Conservation (phyloP, 2,888 invertebrate genomes). For the Ennomos fuscantarius region DNA sequence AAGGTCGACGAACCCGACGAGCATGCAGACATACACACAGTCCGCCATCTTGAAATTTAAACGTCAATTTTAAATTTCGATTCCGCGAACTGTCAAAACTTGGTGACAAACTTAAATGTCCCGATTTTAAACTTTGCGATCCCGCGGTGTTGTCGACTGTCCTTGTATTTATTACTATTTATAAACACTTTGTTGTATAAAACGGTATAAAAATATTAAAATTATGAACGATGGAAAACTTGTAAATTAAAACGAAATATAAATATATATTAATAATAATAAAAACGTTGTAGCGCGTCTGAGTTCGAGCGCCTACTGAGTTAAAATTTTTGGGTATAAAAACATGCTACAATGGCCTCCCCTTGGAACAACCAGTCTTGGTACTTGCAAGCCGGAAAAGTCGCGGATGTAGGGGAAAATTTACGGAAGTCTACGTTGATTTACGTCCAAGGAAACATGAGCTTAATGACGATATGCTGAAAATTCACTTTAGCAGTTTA, state of each 20-base stretch:
- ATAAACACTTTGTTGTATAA: conserved; percentile 84
- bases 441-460: conserved; percentile 43
- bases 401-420: conserved; percentile 42
- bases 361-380: conserved; percentile 65
- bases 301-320: conserved; percentile 85
- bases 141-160: conserved; percentile 46
- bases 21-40: conserved; percentile 72
- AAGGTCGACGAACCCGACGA: conserved; percentile 73
- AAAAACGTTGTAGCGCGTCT: conserved; percentile 83
- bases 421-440: conserved; percentile 36
- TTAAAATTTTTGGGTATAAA: conserved; percentile 86
- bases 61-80: conserved; percentile 55
- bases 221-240: conserved; percentile 84
- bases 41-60: conserved; percentile 75
- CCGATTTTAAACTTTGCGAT: conserved; percentile 31
- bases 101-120: conserved; percentile 40
- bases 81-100: conserved; percentile 66
- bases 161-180: conserved; percentile 74
- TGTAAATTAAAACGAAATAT: conserved; percentile 85
- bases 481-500: conserved; percentile 19
- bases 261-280: conserved; percentile 85
- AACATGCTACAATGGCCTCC: conserved; percentile 85
- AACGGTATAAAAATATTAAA: conserved; percentile 85
- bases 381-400: conserved; percentile 61
- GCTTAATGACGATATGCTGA: conserved; percentile 38